Evolutionary conservation across 2,797 vertebrate genomes (phyloP).

Genomic region (Limnodromus scolopaceus): DNA sequence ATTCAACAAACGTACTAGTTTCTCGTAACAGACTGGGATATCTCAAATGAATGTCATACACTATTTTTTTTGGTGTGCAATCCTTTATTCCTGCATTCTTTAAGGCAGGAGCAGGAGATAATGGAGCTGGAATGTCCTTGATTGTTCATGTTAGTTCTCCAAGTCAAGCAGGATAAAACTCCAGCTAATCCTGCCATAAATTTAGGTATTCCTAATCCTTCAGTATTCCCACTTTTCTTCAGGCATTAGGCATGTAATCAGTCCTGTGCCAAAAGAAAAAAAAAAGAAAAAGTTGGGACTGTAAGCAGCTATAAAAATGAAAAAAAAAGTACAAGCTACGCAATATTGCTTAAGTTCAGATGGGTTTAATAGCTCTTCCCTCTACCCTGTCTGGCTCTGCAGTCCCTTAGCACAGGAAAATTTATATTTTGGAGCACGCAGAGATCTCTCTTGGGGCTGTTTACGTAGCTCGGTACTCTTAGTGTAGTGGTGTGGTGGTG

Average conservation of each 20-base stretch:
- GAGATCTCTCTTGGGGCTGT: background rate
- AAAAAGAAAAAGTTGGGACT: background rate
- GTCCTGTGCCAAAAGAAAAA: background rate
- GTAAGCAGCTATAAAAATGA: background rate
- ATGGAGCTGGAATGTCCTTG: constrained; percentile 19
- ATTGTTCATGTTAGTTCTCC: constrained; percentile 1
- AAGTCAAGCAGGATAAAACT: constrained; percentile 23
- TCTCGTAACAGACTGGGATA: background rate
- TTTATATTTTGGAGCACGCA: background rate
- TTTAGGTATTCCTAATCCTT: constrained; percentile 46
- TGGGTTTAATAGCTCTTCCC: background rate
- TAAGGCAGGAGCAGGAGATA: constrained; percentile 1
- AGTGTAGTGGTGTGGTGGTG: background rate
- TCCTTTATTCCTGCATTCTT: constrained; percentile 13
- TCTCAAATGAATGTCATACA: background rate
- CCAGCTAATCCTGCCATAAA: constrained; percentile 46
- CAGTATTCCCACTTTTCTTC: constrained; percentile 23
- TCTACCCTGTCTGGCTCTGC: background rate
- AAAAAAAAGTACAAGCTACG: background rate
- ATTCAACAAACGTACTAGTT: background rate
- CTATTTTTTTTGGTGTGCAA: background rate
- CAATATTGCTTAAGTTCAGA: background rate
- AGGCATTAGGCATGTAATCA: background rate
- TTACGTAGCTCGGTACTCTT: background rate
- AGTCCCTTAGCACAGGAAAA: background rate